A percentile compares a stretch with the other conserved stretches of the same genome.
Conservation (phyloP, 2,797 vertebrate species). For the Chrysolophus pictus region DNA sequence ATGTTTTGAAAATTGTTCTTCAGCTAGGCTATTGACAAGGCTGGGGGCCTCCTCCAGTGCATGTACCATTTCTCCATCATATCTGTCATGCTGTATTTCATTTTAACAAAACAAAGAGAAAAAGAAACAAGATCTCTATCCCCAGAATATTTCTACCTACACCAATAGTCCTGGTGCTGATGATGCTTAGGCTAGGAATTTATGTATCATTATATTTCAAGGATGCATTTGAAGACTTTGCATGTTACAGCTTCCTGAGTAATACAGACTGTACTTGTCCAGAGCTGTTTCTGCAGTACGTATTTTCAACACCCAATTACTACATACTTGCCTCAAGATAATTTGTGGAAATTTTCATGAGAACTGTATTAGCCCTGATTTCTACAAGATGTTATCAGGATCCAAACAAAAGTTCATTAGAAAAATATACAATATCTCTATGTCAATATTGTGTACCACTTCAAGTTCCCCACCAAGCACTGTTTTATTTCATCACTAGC, state of each 20-base stretch:
- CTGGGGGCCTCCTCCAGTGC: background rate
- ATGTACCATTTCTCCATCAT: rapidly evolving
- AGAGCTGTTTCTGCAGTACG: conserved; percentile 14
- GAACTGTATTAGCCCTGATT: conserved; percentile 13
- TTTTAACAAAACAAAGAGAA: conserved; percentile 3
- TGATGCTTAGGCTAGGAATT: conserved; percentile 33
- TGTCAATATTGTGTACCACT: background rate
- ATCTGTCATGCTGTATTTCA: background rate
- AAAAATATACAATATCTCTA: background rate
- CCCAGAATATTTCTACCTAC: background rate
- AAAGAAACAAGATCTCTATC: background rate
- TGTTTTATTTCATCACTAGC: background rate
- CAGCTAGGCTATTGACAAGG: background rate
- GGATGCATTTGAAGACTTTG: conserved; percentile 6
- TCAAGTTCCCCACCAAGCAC: background rate
- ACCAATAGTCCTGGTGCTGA: conserved; percentile 1
- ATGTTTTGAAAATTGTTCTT: background rate
- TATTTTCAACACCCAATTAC: conserved; percentile 25
- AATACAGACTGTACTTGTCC: conserved; percentile 25
- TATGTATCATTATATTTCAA: conserved; percentile 47
- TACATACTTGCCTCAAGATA: conserved; percentile 29
- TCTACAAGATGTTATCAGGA: conserved; percentile 23
- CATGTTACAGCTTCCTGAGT: conserved; percentile 24
- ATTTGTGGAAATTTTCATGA: conserved; percentile 40
- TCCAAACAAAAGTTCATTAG: background rate